Percentiles rank a stretch among this genome's conserved stretches.
These are phyloP conservation scores for Strix aluco DNA, from an alignment of 2,113 vertebrate genomes.

Conservation along the genomic window DNA sequence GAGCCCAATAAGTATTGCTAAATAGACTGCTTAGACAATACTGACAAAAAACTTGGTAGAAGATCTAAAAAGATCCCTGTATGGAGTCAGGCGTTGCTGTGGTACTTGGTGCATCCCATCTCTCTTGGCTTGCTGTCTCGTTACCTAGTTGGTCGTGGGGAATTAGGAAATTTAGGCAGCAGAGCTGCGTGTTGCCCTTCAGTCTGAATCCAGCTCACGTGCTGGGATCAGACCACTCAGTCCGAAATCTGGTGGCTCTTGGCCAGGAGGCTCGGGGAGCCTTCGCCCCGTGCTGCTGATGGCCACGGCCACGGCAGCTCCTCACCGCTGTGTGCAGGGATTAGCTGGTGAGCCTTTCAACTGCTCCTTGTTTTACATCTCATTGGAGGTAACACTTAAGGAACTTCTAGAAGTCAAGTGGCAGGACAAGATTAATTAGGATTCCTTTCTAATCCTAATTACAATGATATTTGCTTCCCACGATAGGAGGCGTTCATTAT, in stretches of 20 bases:
- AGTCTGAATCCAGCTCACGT: background rate
- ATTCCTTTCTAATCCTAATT: slow-evolving; percentile 68
- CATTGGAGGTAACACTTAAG: slow-evolving; percentile 29
- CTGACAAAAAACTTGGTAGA: background rate
- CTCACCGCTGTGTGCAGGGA: background rate
- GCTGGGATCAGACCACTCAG: background rate
- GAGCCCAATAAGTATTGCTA: background rate
- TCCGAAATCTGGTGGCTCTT: background rate
- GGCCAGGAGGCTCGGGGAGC: background rate
- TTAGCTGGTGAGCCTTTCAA: background rate
- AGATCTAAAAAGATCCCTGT: background rate
- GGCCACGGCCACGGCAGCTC: background rate
- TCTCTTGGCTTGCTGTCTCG: background rate
- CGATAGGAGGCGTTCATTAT: slow-evolving; percentile 50
- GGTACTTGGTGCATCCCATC: background rate
- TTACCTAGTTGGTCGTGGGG: accelerated
- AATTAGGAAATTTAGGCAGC: background rate
- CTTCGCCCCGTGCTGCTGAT: background rate
- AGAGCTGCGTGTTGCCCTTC: background rate
- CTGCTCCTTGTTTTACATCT: slow-evolving; percentile 19
- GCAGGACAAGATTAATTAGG: slow-evolving; percentile 66
- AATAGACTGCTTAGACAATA: background rate
- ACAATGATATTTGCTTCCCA: slow-evolving; percentile 60
- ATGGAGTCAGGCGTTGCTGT: background rate
- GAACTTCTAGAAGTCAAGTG: slow-evolving; percentile 65